A percentile compares a stretch with the other conserved stretches of the same genome.
These are phyloP conservation scores for Tinamus guttatus DNA, from an alignment of 2,113 vertebrate species.

Conservation along the genomic window DNA sequence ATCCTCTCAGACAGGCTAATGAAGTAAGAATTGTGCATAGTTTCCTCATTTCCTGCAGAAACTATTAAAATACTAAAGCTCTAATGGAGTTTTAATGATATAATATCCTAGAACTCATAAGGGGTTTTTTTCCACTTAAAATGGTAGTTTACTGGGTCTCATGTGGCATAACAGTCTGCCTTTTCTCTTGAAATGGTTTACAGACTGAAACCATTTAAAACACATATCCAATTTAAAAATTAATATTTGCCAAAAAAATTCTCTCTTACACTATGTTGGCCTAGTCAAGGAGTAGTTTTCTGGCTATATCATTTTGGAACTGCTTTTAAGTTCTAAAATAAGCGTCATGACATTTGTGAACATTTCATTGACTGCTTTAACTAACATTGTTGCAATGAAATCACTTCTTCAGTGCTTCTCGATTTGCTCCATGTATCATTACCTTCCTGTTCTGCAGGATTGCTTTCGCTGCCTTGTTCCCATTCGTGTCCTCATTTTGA, in stretches of 20 bases:
- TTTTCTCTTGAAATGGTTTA: constrained; percentile 43
- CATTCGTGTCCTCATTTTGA: background rate
- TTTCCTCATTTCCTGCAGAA: constrained; percentile 76
- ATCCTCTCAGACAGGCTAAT: constrained; percentile 72
- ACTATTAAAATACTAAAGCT: constrained; percentile 73
- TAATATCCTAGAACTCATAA: constrained; percentile 64
- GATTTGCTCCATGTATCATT: constrained; percentile 63
- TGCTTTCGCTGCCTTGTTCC: background rate
- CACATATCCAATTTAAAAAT: constrained; percentile 61
- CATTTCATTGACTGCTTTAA: constrained; percentile 72
- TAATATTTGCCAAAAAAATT: constrained; percentile 53
- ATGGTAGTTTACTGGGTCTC: constrained; percentile 62
- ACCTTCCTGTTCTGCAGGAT: background rate
- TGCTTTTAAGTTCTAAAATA: constrained; percentile 79
- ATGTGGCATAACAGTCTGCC: constrained; percentile 51
- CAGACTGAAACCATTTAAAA: constrained; percentile 57
- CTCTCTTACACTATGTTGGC: constrained; percentile 27
- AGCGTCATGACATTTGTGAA: constrained; percentile 75
- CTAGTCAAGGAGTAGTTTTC: constrained; percentile 67
- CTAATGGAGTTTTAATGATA: constrained; percentile 81
- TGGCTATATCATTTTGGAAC: constrained; percentile 77
- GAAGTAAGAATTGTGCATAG: constrained; percentile 73
- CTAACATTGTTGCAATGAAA: constrained; percentile 67
- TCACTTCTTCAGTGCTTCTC: constrained; percentile 44
- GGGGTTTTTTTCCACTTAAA: constrained; percentile 59